phyloP scores from a whole-genome alignment of 2,113 vertebrate species.

The Caracal caracal region DNA sequence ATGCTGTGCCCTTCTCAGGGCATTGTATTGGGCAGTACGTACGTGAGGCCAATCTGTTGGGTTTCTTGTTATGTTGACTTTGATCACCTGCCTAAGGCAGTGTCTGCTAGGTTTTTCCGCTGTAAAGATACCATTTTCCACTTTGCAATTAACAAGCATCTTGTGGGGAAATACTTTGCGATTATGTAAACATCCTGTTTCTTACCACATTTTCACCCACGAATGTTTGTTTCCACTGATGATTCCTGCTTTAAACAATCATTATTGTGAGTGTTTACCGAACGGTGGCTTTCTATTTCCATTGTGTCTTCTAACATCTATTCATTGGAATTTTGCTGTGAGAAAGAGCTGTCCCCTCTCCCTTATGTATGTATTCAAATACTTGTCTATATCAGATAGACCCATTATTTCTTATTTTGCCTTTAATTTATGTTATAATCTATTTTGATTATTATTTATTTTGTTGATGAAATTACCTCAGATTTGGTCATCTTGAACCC shows the following conservation, averaged over 20 bases:
- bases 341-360: background rate
- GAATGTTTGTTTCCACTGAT: background rate
- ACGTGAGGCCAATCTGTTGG: accelerated
- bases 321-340: background rate
- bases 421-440: background rate
- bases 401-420: background rate
- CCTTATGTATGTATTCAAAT: background rate
- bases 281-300: background rate
- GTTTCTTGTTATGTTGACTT: background rate
- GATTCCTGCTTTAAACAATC: background rate
- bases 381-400: background rate
- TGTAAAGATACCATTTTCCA: background rate
- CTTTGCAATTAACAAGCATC: background rate
- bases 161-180: background rate
- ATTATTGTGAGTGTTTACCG: background rate
- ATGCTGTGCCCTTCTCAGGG: background rate
- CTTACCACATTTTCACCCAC: background rate
- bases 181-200: slow-evolving; percentile 8
- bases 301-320: background rate
- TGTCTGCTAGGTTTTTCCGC: background rate
- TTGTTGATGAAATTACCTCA: background rate
- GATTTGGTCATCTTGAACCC: background rate
- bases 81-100: background rate
- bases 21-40: background rate
- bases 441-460: background rate